Base-by-base conservation (phyloP, 2,113 vertebrate genomes). In the Myanophis thanlyinensis region DNA sequence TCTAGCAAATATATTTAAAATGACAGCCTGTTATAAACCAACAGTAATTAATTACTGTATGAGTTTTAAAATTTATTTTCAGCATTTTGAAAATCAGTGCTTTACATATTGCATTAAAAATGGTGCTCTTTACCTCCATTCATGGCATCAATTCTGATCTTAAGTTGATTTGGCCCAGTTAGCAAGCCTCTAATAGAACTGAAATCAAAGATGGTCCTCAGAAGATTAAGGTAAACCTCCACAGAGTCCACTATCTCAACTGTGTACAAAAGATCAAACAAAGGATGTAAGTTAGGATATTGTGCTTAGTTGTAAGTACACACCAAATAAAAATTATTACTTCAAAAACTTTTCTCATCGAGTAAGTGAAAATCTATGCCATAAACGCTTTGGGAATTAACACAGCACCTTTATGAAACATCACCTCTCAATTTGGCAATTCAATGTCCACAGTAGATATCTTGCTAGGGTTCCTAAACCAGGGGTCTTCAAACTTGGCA, bases 181-280 rank as follows among this genome's bases (percentile, higher is more conserved):
- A 99, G 98, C 91, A 99, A 97, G 96, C 98, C 98, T 97, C 98
- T 99, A 95, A 99, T 99, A 20, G 98, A 97, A 15, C 12, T 98
- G 93, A 99, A 99, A 97, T 99, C 99, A 97, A 99, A 99, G 96
- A 99, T 98, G 96, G 95, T 99, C 95, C 98, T 97, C 90, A 99
- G 98, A 93, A 99, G 97, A 95, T 98, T 99, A 92, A 99, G 98
- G 97, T 99, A 99, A 94, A 99, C 98, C 52, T 99, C 99, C 85
- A 99, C 99, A 3, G 99, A 98, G 97, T 99, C 99, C 89, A 99
- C 98, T 15, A 99, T 99, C 97, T 99, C 99, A 97, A 99, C 99
- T 99, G 94, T 25, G 95, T 96, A 96, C 86, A 92, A 23, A 4
- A 97, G 87, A 93, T 23, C 2, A 97, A 12, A 87, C 9, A 92